Percentiles rank a stretch among this genome's conserved stretches.
Conservation (phyloP, 2,888 invertebrate species). For the Pediacus dermestoides region DNA sequence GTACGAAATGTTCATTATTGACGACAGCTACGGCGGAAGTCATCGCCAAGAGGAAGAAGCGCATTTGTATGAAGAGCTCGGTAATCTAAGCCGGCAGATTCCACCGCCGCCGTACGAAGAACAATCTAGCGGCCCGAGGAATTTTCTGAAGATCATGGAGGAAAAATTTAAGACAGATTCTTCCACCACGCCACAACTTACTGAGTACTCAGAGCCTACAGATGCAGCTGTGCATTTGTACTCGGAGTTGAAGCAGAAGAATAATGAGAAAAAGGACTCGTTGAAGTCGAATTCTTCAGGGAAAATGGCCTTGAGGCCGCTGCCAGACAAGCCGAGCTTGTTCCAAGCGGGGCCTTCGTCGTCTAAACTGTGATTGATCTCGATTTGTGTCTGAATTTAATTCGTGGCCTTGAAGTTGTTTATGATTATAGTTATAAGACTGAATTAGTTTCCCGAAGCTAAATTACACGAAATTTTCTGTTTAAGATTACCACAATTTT, state of each 20-base stretch:
- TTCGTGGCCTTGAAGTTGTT: no score
- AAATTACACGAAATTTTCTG: background rate
- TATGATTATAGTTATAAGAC: background rate
- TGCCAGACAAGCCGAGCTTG: conserved; percentile 60
- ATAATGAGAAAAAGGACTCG: conserved; percentile 27
- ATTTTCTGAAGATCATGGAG: conserved; percentile 60
- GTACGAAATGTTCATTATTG: conserved; percentile 70
- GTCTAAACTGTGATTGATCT: conserved; percentile 16
- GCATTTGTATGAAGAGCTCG: conserved; percentile 52
- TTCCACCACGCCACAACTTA: conserved; percentile 46
- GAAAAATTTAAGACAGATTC: conserved; percentile 51
- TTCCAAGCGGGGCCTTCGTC: conserved; percentile 31
- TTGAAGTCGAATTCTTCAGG: conserved; percentile 45
- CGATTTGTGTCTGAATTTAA: conserved; percentile 6
- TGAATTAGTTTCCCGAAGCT: conserved; percentile 9
- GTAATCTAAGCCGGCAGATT: conserved; percentile 56
- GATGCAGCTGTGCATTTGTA: conserved; percentile 56
- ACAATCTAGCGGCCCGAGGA: conserved; percentile 53
- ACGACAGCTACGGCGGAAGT: conserved; percentile 61
- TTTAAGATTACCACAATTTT: background rate
- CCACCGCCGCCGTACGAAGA: conserved; percentile 56
- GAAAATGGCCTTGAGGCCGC: conserved; percentile 66
- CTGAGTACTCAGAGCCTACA: conserved; percentile 57
- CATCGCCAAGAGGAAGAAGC: conserved; percentile 49
- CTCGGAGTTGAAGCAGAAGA: conserved; percentile 53